Evolutionary conservation across 2,888 invertebrate species (phyloP), one percentile per base, ranked within the genome.

Genomic region (Nebria brevicollis): DNA sequence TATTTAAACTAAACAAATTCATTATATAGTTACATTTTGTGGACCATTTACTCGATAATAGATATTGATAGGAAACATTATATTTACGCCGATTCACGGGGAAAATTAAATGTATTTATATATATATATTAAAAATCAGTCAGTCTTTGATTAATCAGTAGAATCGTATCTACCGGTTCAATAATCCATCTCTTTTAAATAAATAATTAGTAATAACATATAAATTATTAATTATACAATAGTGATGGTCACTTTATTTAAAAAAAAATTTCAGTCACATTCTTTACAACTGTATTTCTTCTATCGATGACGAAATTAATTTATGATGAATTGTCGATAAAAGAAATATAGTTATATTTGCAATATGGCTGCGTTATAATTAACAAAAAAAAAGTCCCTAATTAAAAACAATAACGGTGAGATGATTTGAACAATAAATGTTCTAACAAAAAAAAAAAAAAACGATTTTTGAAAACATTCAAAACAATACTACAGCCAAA

Each of bases 121-220:
- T 65, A 78, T 42, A 78, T 43, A 73, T 66, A 73, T 74, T 75
- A 74, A 79, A 75, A 75, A 64, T 79, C 73, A 68, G 74, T 79
- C 79, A 78, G 78, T 78, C 78, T 78, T 79, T 74, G 68, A 72
- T 79, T 66, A 79, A 73, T 43, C 66, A 54, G 75, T 75, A 68
- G 79, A 79, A 66, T 8, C 8, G 64, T 11, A 64, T 77, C 77
- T 70, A 77, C 75, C 64, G 43, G 2, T 26, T 20, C 79, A 79
- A 72, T 15, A 41, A 41, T 73, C 42, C 42, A 42, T 73, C 20
- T 73, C 73, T 73, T 54, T 34, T 54, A 54, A 73, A 73, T 73
- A 73, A 73, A 73, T 73, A 73, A 73, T 73, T 11, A 20, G 73
- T 73, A 73, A 72, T 72, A 20, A 72, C 26, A 72, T 20, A 20